These are phyloP conservation scores for Rhopalosiphum padi DNA, from an alignment of 1,140 invertebrate genomes.

Conservation along the genomic window DNA sequence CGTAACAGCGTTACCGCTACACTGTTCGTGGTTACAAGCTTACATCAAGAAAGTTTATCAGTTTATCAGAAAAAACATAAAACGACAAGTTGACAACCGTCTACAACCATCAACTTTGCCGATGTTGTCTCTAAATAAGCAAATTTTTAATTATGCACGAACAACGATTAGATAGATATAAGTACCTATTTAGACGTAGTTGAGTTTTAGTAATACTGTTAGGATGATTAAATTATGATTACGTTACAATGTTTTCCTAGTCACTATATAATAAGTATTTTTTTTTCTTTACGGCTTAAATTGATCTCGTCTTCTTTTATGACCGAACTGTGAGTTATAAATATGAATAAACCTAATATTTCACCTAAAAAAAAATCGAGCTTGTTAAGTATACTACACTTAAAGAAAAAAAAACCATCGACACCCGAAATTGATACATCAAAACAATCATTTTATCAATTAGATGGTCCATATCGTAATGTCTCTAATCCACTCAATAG, in stretches of 20 bases:
- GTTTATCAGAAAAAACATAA: neutral
- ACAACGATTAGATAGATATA: neutral
- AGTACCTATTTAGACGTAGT: neutral
- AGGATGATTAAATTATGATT: constrained; percentile 21
- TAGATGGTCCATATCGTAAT: constrained; percentile 43
- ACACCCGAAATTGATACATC: neutral
- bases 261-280: neutral
- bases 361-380: constrained; percentile 48
- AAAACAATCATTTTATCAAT: neutral
- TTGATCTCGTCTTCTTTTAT: neutral
- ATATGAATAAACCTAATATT: constrained; percentile 32
- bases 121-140: neutral
- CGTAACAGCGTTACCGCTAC: neutral
- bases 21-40: neutral
- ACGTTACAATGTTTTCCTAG: neutral
- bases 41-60: neutral
- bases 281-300: neutral
- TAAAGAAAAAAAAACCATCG: constrained; percentile 25
- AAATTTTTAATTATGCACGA: neutral
- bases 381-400: constrained; percentile 34
- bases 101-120: neutral
- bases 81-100: neutral
- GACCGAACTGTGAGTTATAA: neutral
- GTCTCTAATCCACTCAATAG: constrained; percentile 45
- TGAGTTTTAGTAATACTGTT: neutral